Percentiles rank a stretch among this genome's conserved stretches.
These are phyloP conservation scores for Sebastes minor DNA, from an alignment of 2,797 vertebrate genomes.

Conservation along the genomic window DNA sequence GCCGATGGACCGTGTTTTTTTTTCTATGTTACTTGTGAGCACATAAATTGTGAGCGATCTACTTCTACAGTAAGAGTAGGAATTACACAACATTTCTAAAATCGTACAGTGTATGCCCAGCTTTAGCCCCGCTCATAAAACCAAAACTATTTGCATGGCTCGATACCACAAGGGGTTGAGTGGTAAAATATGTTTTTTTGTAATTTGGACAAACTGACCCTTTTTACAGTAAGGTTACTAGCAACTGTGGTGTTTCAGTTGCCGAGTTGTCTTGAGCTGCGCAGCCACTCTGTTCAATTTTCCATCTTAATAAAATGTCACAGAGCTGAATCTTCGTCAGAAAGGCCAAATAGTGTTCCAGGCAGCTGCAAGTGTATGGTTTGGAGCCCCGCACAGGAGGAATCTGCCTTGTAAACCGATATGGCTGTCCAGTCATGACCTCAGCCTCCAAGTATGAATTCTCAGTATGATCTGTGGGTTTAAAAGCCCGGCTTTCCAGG, in stretches of 20 bases:
- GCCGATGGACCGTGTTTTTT: no score
- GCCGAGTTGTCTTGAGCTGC: conserved; percentile 11
- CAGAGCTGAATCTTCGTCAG: conserved; percentile 32
- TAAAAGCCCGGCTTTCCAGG: conserved; percentile 68
- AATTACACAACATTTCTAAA: neutral
- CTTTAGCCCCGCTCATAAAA: neutral
- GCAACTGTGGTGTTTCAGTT: neutral
- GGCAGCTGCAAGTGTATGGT: conserved; percentile 58
- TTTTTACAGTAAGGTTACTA: neutral
- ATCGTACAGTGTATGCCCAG: neutral
- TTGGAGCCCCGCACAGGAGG: conserved; percentile 63
- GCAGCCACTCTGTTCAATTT: conserved; percentile 26
- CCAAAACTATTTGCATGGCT: neutral
- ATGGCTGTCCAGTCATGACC: conserved; percentile 77
- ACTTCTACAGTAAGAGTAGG: neutral
- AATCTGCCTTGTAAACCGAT: conserved; percentile 79
- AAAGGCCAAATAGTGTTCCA: conserved; percentile 34
- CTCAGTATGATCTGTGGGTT: conserved; percentile 63
- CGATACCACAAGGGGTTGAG: neutral
- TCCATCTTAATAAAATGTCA: conserved; percentile 54
- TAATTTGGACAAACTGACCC: neutral
- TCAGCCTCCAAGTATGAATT: conserved; percentile 80
- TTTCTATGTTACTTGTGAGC: neutral
- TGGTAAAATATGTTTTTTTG: conserved; percentile 10
- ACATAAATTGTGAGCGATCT: neutral